phyloP scores from a whole-genome alignment of 1,140 invertebrate species.

The Drosophila varians region DNA sequence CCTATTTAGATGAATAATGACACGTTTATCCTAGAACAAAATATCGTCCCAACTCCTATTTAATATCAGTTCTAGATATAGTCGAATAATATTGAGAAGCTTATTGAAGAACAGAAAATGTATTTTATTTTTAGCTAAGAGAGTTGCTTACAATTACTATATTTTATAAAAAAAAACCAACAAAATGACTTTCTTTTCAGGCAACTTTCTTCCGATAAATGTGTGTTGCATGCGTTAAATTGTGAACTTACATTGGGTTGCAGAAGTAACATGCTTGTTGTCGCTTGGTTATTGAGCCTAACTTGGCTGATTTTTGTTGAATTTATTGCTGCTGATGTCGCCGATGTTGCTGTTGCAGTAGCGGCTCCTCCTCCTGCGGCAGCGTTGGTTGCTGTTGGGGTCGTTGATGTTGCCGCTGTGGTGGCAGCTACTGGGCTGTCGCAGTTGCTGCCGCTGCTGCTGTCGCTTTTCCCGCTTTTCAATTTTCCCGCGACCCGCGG shows the following conservation, averaged over 20 bases:
- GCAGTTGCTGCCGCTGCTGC: conserved; percentile 27
- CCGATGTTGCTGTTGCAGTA: conserved; percentile 1
- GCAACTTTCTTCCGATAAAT: background rate
- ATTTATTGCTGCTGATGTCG: conserved; percentile 36
- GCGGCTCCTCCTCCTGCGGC: conserved; percentile 13
- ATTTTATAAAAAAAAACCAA: no score
- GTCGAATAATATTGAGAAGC: no score
- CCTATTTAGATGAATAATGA: no score
- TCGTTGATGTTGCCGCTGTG: conserved; percentile 27
- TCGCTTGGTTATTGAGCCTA: conserved; percentile 68
- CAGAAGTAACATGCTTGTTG: conserved; percentile 83
- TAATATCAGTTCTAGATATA: no score
- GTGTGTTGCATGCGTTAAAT: background rate
- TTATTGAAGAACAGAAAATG: no score
- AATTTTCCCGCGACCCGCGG: conserved; percentile 30
- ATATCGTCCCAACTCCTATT: no score
- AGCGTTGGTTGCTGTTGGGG: conserved; percentile 1
- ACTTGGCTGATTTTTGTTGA: conserved; percentile 67
- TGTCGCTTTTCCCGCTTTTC: conserved; percentile 48
- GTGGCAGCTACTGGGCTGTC: conserved; percentile 15
- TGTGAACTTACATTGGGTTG: conserved; percentile 81
- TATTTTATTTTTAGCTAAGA: no score
- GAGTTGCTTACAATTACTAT: no score
- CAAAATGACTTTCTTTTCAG: background rate
- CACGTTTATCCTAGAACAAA: no score